Conservation (phyloP, 2,888 invertebrate genomes). For the Diarsia dahlii region DNA sequence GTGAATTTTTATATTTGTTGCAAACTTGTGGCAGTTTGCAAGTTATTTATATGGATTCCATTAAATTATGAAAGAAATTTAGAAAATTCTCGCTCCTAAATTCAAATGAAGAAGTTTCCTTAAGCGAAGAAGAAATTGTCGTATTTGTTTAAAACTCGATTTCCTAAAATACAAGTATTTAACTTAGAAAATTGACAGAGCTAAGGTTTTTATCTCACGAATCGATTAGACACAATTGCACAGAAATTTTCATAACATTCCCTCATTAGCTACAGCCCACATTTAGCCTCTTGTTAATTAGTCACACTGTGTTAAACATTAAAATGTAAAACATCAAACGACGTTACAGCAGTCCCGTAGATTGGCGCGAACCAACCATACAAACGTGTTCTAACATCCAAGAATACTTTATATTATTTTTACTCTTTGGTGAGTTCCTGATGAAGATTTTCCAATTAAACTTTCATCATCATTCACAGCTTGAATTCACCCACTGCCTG, state of each 20-base stretch:
- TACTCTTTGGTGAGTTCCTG: not conserved
- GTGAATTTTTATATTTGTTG: slow-evolving; percentile 29
- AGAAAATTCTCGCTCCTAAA: not conserved
- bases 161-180: not conserved
- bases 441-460: not conserved
- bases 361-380: slow-evolving; percentile 20
- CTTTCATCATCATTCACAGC: not conserved
- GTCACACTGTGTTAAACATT: slow-evolving; percentile 30
- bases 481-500: no score
- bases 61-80: not conserved
- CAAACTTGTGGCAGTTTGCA: slow-evolving; percentile 7
- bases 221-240: slow-evolving; percentile 29
- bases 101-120: not conserved
- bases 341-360: slow-evolving; percentile 19
- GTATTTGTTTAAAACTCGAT: not conserved
- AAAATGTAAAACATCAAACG: slow-evolving; percentile 34
- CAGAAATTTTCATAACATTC: slow-evolving; percentile 39
- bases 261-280: slow-evolving; percentile 26
- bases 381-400: not conserved
- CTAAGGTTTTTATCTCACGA: not conserved
- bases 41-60: slow-evolving; percentile 4
- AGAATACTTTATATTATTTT: not conserved
- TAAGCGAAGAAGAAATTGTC: not conserved
- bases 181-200: not conserved
- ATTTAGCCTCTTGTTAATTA: slow-evolving; percentile 38